phyloP scores from a whole-genome alignment of 2,797 vertebrate species.

The Brachyalestes nurse region DNA sequence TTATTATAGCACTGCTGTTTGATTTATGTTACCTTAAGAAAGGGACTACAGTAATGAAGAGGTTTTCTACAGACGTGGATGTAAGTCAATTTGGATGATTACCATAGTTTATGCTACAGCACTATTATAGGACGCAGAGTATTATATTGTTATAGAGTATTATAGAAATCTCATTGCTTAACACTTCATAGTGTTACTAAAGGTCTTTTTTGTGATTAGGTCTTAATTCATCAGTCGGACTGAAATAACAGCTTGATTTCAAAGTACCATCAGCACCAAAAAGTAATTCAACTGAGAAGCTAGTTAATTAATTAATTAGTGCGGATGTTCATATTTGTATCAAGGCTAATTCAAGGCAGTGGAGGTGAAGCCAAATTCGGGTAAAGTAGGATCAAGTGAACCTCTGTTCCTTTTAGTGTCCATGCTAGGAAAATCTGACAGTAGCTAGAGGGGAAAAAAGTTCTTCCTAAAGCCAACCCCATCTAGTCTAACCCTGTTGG shows the following conservation, averaged over 20 bases:
- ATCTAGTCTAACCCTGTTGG: neutral
- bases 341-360: neutral
- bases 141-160: neutral
- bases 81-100: neutral
- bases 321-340: too few relatives aligned
- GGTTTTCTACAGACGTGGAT: too few relatives aligned
- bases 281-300: too few relatives aligned
- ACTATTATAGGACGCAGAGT: too few relatives aligned
- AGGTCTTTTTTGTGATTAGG: too few relatives aligned
- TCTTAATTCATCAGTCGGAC: too few relatives aligned
- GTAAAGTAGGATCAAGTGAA: neutral
- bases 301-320: too few relatives aligned
- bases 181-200: neutral
- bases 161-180: neutral
- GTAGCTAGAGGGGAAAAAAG: slow-evolving; percentile 11
- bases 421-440: slow-evolving; percentile 22
- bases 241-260: too few relatives aligned
- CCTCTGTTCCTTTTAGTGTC: neutral
- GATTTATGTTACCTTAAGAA: neutral
- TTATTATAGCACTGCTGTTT: too few relatives aligned
- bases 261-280: too few relatives aligned
- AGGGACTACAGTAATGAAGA: too few relatives aligned
- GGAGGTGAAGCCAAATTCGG: neutral
- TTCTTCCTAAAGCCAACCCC: slow-evolving; percentile 9
- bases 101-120: neutral